These are phyloP conservation scores for Athalia cordata DNA, from an alignment of 2,888 invertebrate species.

Conservation along the genomic window DNA sequence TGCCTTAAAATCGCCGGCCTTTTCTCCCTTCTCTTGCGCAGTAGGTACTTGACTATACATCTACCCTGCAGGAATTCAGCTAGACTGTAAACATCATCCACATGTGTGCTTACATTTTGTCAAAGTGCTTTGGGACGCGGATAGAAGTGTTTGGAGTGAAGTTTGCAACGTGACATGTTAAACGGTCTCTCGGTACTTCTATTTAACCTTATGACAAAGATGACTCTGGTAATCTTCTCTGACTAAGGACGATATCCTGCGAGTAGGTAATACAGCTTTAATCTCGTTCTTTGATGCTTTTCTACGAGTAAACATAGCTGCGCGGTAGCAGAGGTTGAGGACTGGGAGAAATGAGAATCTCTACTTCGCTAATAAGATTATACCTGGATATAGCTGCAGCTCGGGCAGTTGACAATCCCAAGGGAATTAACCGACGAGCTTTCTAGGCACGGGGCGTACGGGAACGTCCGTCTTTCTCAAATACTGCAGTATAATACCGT, in stretches of 20 bases:
- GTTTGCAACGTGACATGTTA: no score
- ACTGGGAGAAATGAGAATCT: not conserved
- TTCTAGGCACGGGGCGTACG: not conserved
- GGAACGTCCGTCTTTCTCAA: not conserved
- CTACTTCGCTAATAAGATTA: slow-evolving; percentile 39
- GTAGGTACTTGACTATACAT: no score
- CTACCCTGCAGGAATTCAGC: no score
- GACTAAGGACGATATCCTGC: not conserved
- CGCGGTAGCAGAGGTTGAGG: not conserved
- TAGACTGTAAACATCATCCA: no score
- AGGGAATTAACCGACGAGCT: slow-evolving; percentile 29
- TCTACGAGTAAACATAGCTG: slow-evolving; percentile 8
- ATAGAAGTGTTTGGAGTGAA: no score
- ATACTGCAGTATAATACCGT: not conserved
- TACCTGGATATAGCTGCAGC: slow-evolving; percentile 12
- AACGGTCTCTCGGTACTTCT: no score
- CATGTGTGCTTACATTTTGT: no score
- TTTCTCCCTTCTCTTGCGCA: not conserved
- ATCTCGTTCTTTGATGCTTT: slow-evolving; percentile 32
- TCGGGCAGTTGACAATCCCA: slow-evolving; percentile 40
- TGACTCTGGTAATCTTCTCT: no score
- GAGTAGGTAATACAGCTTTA: not conserved
- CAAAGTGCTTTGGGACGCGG: no score
- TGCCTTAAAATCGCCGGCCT: slow-evolving; percentile 48
- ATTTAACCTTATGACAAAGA: no score